Evolutionary conservation across 2,888 invertebrate genomes (phyloP).

Genomic region (Dryococelus australis): DNA sequence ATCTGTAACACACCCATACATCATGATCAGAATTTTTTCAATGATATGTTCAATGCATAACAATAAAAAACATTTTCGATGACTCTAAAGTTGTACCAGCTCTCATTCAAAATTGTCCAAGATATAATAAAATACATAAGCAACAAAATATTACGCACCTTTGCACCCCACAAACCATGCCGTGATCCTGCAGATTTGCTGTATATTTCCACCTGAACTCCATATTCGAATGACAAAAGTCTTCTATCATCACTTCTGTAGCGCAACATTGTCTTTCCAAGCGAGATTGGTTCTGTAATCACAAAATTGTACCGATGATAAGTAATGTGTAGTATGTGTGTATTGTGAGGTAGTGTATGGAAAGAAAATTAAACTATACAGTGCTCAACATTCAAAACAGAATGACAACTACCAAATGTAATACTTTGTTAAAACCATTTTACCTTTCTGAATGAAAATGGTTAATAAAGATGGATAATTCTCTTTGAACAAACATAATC

Average conservation of each 20-base stretch:
- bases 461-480: no score
- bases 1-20: constrained; percentile 57
- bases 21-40: background rate
- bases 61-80: no score
- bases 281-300: constrained; percentile 61
- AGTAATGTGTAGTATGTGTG: no score
- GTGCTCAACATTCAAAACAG: no score
- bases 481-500: no score
- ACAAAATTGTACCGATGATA: constrained; percentile 43
- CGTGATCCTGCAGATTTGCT: constrained; percentile 75
- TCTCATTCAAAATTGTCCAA: no score
- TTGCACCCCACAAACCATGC: constrained; percentile 71
- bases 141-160: constrained; percentile 54
- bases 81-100: no score
- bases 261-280: constrained; percentile 65
- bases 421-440: no score
- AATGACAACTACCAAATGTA: no score
- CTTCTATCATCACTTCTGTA: constrained; percentile 66
- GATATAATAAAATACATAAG: background rate
- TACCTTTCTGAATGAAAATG: no score
- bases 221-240: constrained; percentile 68
- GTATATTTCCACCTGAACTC: constrained; percentile 67
- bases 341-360: constrained; percentile 43
- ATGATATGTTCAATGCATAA: no score
- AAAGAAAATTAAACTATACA: no score